These are phyloP conservation scores for Phoebastria nigripes DNA, from an alignment of 2,797 vertebrate species.

Conservation along the genomic window DNA sequence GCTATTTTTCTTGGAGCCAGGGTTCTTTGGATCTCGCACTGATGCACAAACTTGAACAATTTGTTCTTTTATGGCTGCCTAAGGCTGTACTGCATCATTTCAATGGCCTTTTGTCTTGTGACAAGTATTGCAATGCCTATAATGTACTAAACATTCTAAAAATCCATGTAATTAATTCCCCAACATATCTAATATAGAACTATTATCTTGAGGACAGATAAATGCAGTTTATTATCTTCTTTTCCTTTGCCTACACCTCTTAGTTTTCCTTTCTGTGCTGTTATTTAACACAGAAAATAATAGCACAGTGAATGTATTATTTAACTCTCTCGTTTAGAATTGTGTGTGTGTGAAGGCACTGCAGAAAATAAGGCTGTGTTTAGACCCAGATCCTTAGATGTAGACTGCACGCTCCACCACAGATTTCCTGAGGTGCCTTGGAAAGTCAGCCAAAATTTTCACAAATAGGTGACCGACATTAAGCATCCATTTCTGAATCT, in stretches of 20 bases:
- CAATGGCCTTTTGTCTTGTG: constrained; percentile 63
- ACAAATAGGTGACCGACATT: not conserved
- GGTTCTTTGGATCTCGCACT: constrained; percentile 9
- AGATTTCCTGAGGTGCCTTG: not conserved
- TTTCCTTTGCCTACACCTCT: constrained; percentile 49
- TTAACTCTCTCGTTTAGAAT: constrained; percentile 12
- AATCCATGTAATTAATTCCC: constrained; percentile 48
- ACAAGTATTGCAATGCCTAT: constrained; percentile 49
- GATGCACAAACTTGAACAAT: constrained; percentile 56
- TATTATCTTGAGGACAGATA: constrained; percentile 43
- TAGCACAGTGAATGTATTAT: constrained; percentile 45
- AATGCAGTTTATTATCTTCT: constrained; percentile 49
- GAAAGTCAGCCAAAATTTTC: not conserved
- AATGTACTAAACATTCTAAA: constrained; percentile 57
- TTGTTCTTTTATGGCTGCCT: constrained; percentile 54
- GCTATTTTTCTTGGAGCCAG: constrained; percentile 22
- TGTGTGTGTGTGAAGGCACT: not conserved
- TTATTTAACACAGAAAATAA: constrained; percentile 57
- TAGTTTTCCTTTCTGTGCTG: constrained; percentile 21
- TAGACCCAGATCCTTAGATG: not conserved
- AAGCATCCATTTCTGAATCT: not conserved
- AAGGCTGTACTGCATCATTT: constrained; percentile 61
- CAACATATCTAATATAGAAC: constrained; percentile 57
- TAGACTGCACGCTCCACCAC: not conserved
- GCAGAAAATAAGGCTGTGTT: not conserved